These are phyloP conservation scores for Macquaria ambigua DNA, from an alignment of 2,113 vertebrate genomes.

Conservation along the genomic window DNA sequence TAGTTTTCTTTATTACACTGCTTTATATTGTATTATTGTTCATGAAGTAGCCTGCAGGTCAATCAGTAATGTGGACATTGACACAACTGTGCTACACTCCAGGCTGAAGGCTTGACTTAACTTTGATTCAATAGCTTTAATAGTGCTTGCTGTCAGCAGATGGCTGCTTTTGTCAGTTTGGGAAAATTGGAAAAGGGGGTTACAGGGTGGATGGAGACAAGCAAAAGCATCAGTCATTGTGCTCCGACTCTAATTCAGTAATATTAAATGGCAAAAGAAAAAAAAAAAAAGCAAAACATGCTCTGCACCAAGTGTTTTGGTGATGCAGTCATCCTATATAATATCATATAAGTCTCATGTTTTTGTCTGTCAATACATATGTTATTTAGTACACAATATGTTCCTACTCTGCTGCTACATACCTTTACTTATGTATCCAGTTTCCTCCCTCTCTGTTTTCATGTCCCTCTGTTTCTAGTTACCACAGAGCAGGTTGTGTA, in stretches of 20 bases:
- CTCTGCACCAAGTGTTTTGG: background rate
- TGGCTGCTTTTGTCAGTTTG: background rate
- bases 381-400: background rate
- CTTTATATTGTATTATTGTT: constrained; percentile 6
- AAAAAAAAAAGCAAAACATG: background rate
- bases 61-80: constrained; percentile 23
- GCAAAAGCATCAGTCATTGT: background rate
- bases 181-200: background rate
- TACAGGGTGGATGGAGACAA: background rate
- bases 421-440: background rate
- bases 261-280: background rate
- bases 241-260: background rate
- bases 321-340: background rate
- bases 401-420: background rate
- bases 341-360: background rate
- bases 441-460: background rate
- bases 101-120: background rate
- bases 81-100: background rate
- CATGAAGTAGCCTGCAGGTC: constrained; percentile 11
- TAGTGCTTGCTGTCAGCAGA: background rate
- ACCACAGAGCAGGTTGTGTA: background rate
- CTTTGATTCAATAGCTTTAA: background rate
- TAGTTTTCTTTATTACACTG: background rate
- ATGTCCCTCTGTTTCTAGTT: background rate
- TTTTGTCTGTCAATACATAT: background rate